Evolutionary conservation across 2,888 invertebrate species (phyloP).

Genomic region (Monopis laevigella): DNA sequence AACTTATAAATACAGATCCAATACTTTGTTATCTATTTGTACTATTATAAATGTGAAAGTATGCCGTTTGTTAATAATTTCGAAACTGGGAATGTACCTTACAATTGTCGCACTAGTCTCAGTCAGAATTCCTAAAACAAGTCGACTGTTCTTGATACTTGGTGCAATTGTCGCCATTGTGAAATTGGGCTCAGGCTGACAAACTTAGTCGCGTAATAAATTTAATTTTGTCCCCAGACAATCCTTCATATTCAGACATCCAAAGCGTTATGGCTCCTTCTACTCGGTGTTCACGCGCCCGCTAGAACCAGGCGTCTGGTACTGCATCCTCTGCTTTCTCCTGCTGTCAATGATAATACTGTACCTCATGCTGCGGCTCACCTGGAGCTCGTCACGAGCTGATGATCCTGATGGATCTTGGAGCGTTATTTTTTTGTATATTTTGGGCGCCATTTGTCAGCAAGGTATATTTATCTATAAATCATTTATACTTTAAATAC

Average conservation of each 20-base stretch:
- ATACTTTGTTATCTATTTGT: no score
- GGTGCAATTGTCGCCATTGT: no score
- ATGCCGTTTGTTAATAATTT: no score
- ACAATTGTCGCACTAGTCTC: no score
- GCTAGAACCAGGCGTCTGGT: constrained; percentile 67
- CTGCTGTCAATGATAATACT: constrained; percentile 28
- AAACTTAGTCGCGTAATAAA: not conserved
- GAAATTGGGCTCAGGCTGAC: no score
- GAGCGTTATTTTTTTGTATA: constrained; percentile 52
- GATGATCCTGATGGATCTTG: constrained; percentile 40
- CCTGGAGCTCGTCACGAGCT: constrained; percentile 19
- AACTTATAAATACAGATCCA: no score
- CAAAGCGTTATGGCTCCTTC: constrained; percentile 66
- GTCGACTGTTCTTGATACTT: no score
- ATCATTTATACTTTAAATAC: no score
- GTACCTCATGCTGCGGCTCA: constrained; percentile 30
- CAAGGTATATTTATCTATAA: no score
- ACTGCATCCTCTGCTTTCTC: constrained; percentile 44
- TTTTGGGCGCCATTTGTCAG: constrained; percentile 53
- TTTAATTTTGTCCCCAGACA: constrained; percentile 46
- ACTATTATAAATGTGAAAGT: no score
- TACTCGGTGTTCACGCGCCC: constrained; percentile 73
- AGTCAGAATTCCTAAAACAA: no score
- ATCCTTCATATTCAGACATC: constrained; percentile 74
- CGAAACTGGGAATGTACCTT: no score